Evolutionary conservation across 2,113 vertebrate genomes (phyloP), one percentile per base, ranked within the genome.

Genomic region (Pluvianellus socialis): DNA sequence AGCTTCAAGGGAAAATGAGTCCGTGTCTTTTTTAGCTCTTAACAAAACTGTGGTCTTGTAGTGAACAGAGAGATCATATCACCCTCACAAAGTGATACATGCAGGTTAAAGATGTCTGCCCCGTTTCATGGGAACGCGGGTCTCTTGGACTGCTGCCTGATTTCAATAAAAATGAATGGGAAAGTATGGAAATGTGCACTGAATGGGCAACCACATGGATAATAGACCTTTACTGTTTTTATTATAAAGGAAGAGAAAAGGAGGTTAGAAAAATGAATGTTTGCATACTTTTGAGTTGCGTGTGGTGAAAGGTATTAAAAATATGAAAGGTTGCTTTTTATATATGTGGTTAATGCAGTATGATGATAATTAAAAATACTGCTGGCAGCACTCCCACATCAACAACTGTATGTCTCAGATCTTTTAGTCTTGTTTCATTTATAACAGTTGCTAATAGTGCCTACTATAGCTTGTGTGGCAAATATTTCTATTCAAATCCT

Each of bases 31-130:
- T 97, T 96, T 86, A 97, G 94, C 95, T 96, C 94, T 96, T 95
- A 96, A 96, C 97, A 96, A 96, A 97, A 97, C 88, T 94, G 94
- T 90, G 95, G 95, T 79, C 95, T 96, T 98, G 96, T 97, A 97
- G 94, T 14, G 80, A 97, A 63, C 96, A 97, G 94, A 96, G 56
- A 95, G 97, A 97, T 98, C 63, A 7, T 97, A 97, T 97, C 97
- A 76, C 28, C 38, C 94, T 96, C 93, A 70, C 96, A 79, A 90
- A 97, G 83, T 95, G 96, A 88, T 96, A 97, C 94, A 97, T 7
- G 75, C 75, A 79, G 97, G 97, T 97, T 98, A 97, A 96, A 97
- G 95, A 95, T 94, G 97, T 82, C 96, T 95, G 96, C 96, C 90
- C 94, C 4, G 3, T 92, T 96, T 95, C 88, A 62, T 3, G 1